These are phyloP conservation scores for Neoascia interrupta DNA, from an alignment of 2,888 invertebrate species.

Conservation along the genomic window DNA sequence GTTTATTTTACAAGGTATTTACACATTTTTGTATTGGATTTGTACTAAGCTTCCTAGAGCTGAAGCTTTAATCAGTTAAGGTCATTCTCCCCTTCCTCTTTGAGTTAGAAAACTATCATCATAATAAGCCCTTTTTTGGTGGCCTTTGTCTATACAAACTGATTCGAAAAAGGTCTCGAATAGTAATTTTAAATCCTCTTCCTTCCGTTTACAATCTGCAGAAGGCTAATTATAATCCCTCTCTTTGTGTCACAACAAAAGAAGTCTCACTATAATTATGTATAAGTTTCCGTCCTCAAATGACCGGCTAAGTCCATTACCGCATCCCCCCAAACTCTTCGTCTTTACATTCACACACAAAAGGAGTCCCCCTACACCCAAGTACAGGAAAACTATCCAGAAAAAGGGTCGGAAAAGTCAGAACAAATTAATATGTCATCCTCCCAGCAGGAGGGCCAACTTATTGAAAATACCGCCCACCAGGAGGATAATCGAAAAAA, in stretches of 20 bases:
- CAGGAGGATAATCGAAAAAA: conserved; percentile 57
- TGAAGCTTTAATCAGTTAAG: too few relatives aligned
- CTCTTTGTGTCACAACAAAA: not conserved
- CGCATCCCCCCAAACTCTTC: not conserved
- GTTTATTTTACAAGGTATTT: too few relatives aligned
- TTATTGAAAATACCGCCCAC: conserved; percentile 57
- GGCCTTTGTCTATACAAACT: too few relatives aligned
- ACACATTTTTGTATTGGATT: too few relatives aligned
- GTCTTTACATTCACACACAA: not conserved
- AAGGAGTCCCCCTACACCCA: not conserved
- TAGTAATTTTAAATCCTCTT: too few relatives aligned
- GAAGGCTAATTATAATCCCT: too few relatives aligned
- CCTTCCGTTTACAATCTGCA: too few relatives aligned
- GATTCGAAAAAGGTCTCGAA: too few relatives aligned
- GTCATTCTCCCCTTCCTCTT: too few relatives aligned
- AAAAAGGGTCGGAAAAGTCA: conserved; percentile 32
- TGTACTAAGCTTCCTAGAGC: too few relatives aligned
- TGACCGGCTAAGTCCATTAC: not conserved
- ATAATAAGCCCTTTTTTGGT: too few relatives aligned
- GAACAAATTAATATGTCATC: conserved; percentile 68
- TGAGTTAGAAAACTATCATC: too few relatives aligned
- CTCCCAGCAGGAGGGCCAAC: conserved; percentile 49
- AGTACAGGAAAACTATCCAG: not conserved
- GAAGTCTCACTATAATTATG: not conserved
- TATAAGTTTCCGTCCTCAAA: not conserved